Evolutionary conservation across 2,888 invertebrate species (phyloP).

Genomic region (Tetrapedia diversipes): DNA sequence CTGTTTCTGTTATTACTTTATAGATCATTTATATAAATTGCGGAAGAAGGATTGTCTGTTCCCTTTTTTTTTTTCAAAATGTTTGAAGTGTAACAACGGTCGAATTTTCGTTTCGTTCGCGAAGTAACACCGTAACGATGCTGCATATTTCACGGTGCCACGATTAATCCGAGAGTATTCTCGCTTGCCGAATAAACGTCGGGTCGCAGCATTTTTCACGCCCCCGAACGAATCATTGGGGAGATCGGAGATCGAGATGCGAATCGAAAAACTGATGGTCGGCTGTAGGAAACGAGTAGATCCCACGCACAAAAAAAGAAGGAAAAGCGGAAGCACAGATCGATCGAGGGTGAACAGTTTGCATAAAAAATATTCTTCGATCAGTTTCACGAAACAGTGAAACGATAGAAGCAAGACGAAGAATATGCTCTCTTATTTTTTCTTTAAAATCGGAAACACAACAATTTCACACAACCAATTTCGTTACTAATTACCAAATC

Average conservation of each 20-base stretch:
- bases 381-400: background rate
- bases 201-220: slow-evolving; percentile 41
- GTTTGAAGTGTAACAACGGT: background rate
- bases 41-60: too few relatives aligned
- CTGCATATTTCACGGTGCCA: background rate
- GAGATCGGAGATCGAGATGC: slow-evolving; percentile 46
- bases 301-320: background rate
- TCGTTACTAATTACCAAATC: too few relatives aligned
- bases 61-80: background rate
- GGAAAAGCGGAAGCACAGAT: background rate
- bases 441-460: background rate
- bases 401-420: slow-evolving; percentile 22
- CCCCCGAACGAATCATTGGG: slow-evolving; percentile 25
- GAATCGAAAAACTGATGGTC: slow-evolving; percentile 45
- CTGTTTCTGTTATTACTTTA: too few relatives aligned
- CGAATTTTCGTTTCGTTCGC: background rate
- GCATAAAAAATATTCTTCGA: background rate
- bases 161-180: slow-evolving; percentile 55
- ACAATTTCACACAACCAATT: too few relatives aligned
- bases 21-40: too few relatives aligned
- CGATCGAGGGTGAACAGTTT: background rate
- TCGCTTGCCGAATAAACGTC: slow-evolving; percentile 45
- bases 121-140: background rate
- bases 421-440: background rate
- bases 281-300: slow-evolving; percentile 31